phyloP scores from a whole-genome alignment of 1,140 invertebrate species.

The Danaus plexippus region DNA sequence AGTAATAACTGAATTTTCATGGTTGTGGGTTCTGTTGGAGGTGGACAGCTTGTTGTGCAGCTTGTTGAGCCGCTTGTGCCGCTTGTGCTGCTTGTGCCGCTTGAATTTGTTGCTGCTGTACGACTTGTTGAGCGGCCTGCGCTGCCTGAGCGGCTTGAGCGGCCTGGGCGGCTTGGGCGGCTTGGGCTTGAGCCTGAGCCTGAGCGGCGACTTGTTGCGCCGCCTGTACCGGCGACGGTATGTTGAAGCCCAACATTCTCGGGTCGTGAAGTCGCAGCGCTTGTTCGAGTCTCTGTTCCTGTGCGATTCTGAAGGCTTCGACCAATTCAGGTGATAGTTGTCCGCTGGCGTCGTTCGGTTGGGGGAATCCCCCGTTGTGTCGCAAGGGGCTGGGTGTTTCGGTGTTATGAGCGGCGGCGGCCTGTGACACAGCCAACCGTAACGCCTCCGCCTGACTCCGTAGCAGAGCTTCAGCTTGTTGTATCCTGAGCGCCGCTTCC shows the following conservation, averaged over 20 bases:
- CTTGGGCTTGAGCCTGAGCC: constrained; percentile 43
- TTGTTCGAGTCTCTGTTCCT: constrained; percentile 86
- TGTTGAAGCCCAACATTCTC: constrained; percentile 66
- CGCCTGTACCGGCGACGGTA: constrained; percentile 57
- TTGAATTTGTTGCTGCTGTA: constrained; percentile 15
- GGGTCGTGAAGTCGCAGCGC: constrained; percentile 81
- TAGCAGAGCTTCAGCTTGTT: constrained; percentile 84
- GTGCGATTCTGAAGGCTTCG: constrained; percentile 80
- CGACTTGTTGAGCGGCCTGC: constrained; percentile 30
- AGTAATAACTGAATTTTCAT: constrained; percentile 73
- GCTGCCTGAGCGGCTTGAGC: constrained; percentile 35
- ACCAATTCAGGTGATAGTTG: constrained; percentile 75
- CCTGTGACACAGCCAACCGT: constrained; percentile 80
- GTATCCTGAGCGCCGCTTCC: constrained; percentile 80
- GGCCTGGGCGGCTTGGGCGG: constrained; percentile 49
- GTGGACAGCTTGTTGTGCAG: constrained; percentile 65
- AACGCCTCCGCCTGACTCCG: constrained; percentile 88
- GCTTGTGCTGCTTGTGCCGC: constrained; percentile 37
- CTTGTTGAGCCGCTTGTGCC: constrained; percentile 54
- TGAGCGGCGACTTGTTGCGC: constrained; percentile 45
- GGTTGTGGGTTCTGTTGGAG: constrained; percentile 68
- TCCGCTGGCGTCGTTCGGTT: constrained; percentile 54
- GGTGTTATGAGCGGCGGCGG: constrained; percentile 65
- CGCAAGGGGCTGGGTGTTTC: constrained; percentile 50
- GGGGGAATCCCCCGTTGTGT: constrained; percentile 70